Base-by-base conservation (phyloP, 2,888 invertebrate species). In the Ophonus ardosiacus region DNA sequence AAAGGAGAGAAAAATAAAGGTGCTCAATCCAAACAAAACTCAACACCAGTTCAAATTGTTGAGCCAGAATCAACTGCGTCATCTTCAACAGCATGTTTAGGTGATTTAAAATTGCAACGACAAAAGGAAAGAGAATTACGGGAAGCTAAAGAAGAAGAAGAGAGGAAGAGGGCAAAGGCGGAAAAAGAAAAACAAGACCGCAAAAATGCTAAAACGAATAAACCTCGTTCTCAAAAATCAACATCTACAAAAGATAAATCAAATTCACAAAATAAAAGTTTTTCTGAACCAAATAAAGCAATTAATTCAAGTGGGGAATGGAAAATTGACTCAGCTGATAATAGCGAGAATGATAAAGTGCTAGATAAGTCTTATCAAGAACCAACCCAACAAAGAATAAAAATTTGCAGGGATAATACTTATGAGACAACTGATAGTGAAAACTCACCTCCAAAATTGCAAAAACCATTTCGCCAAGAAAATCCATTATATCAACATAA, bases 51-150 rank as follows among this genome's bases (percentile, higher is more conserved):
- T 8, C 15, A 74, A 74, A 74, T 51, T 7, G 43, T 43, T 13
- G 71, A 74, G 6, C 17, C 71, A 74, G 18, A 18, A 43, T 18
- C 38, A 4, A 5, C 68, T 13, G n/a, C 38, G 10, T 7, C 31
- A 1, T 10, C 6, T 18, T 15, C 21, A 31, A 17, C n/a, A 3
- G 5, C 15, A 15, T 15, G 15, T 13, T 8, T 43, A 13, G 81
- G 81, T 18, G 63, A 81, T n/a, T 21, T 18, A 2, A 81, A 51
- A 65, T 65, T 81, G 24, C 43, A 61, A 81, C 59, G 15, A 8
- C 81, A 81, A 81, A 15, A 0, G 24, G 81, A 81, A 81, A 81
- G 24, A 40, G n/a, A 51, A 18, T 43, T 43, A 65, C 40, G 24
- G 18, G 18, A 65, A 7, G 43, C 40, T 43, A 59, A 18, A 43